Percentiles rank a stretch among this genome's conserved stretches.
Conservation (phyloP, 2,888 invertebrate species). For the Rotaria sp. region DNA sequence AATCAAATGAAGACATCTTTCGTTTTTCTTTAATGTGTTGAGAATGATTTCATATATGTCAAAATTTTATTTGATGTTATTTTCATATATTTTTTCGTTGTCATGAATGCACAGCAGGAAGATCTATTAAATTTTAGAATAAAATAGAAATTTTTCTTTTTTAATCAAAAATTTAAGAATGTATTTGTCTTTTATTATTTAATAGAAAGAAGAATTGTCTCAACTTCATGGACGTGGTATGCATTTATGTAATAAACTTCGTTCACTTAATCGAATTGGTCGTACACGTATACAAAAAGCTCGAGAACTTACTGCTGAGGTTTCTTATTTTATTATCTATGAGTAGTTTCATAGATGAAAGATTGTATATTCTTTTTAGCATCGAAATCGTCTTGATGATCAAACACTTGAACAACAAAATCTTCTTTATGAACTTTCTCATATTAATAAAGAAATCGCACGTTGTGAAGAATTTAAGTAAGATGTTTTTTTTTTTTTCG, state of each 20-base stretch:
- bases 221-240: constrained; percentile 23
- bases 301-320: neutral
- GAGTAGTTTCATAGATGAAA: too few relatives aligned
- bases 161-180: neutral
- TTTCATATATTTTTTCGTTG: too few relatives aligned
- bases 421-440: constrained; percentile 82
- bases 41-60: too few relatives aligned
- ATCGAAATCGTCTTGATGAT: constrained; percentile 29
- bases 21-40: too few relatives aligned
- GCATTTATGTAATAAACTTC: constrained; percentile 23
- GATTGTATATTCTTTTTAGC: neutral
- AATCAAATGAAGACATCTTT: too few relatives aligned
- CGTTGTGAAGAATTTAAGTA: constrained; percentile 86
- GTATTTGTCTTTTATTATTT: too few relatives aligned
- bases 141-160: neutral
- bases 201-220: constrained; percentile 9
- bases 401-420: constrained; percentile 70
- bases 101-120: too few relatives aligned
- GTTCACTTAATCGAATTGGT: constrained; percentile 12
- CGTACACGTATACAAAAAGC: constrained; percentile 2
- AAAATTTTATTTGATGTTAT: too few relatives aligned
- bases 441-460: constrained; percentile 84
- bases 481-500: constrained; percentile 44
- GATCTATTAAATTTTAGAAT: too few relatives aligned
- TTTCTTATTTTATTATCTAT: neutral